A percentile compares a stretch with the other conserved stretches of the same genome.
These are phyloP conservation scores for Rhinogobius similis DNA, from an alignment of 2,113 vertebrate species.

Conservation along the genomic window DNA sequence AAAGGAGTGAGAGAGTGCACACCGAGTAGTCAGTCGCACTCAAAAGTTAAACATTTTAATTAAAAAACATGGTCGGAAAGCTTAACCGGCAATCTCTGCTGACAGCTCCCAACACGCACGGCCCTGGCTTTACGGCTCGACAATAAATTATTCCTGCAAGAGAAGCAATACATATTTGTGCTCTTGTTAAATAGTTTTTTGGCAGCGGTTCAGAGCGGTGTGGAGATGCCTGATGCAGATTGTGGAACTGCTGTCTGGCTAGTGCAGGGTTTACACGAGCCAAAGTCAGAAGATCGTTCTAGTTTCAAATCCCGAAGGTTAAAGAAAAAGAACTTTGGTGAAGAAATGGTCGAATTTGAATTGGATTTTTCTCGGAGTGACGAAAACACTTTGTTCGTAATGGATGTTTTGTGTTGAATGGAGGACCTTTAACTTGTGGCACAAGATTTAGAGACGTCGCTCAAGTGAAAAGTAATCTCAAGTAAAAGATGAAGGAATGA, in stretches of 20 bases:
- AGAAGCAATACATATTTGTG: constrained; percentile 54
- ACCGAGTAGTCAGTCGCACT: constrained; percentile 6
- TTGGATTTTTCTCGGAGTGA: not conserved
- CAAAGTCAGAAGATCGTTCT: not conserved
- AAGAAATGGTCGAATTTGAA: no score
- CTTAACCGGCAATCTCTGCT: constrained; percentile 54
- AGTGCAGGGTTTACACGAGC: not conserved
- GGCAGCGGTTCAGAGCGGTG: constrained; percentile 51
- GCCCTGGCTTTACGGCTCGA: constrained; percentile 54
- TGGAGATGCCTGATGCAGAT: constrained; percentile 46
- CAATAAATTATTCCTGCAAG: constrained; percentile 60
- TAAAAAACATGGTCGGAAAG: constrained; percentile 28
- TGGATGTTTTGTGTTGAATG: not conserved
- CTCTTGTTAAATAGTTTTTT: constrained; percentile 65
- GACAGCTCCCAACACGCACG: constrained; percentile 52
- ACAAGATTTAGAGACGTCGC: not conserved
- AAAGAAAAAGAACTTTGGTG: not conserved
- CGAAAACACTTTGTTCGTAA: not conserved
- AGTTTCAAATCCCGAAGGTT: not conserved
- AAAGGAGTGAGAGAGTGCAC: constrained; percentile 19
- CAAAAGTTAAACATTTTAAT: not conserved
- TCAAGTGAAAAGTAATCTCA: not conserved
- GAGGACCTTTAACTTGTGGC: not conserved
- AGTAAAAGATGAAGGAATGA: no score
- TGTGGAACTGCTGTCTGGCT: constrained; percentile 16